These are phyloP conservation scores for Sarotherodon lohbergeri DNA, from an alignment of 2,113 vertebrate genomes.

Conservation along the genomic window DNA sequence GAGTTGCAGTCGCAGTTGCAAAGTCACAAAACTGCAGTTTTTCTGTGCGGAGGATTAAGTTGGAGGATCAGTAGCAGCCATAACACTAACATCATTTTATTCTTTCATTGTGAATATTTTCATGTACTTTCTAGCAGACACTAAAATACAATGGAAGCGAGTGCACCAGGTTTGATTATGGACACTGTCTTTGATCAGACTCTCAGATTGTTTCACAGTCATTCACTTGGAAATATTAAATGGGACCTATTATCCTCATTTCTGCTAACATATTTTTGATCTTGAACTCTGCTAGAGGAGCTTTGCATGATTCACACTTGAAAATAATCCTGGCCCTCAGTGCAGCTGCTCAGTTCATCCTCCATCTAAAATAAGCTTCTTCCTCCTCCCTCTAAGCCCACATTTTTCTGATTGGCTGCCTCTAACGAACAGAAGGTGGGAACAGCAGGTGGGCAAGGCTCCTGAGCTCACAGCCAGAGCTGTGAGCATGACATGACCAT, in stretches of 20 bases:
- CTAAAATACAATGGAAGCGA: not conserved
- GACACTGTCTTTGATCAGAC: not conserved
- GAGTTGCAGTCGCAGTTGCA: not conserved
- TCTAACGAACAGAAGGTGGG: not conserved
- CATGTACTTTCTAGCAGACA: not conserved
- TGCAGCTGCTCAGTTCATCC: not conserved
- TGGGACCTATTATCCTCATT: not conserved
- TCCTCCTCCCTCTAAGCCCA: not conserved
- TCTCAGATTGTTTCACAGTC: not conserved
- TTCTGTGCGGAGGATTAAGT: not conserved
- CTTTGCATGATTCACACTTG: not conserved
- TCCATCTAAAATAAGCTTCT: not conserved
- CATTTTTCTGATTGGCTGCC: not conserved
- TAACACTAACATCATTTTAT: not conserved
- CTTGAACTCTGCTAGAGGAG: not conserved
- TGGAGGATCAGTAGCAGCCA: not conserved
- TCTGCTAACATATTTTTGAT: not conserved
- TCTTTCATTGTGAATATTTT: not conserved
- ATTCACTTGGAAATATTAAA: not conserved
- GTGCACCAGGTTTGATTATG: not conserved
- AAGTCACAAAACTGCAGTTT: not conserved
- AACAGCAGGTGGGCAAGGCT: not conserved
- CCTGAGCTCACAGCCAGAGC: not conserved
- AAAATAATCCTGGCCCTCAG: not conserved
- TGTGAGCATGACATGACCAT: not conserved